phyloP scores from a whole-genome alignment of 1,140 invertebrate species.

The Platorchestia sp. region DNA sequence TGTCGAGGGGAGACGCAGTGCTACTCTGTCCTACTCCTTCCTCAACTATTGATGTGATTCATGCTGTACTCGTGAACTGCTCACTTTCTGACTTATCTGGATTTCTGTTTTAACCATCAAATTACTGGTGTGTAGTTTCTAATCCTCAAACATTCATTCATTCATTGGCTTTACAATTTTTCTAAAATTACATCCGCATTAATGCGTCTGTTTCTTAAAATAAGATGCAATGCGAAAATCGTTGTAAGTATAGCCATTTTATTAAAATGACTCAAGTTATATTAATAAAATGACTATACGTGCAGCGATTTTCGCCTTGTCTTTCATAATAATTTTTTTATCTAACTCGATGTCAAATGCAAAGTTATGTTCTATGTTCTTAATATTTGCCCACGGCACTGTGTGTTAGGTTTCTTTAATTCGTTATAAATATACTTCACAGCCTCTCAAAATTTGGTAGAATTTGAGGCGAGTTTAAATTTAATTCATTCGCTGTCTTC shows the following conservation, averaged over 20 bases:
- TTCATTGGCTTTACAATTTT: not conserved
- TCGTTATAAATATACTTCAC: not conserved
- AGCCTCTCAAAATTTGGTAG: not conserved
- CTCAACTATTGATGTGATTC: not conserved
- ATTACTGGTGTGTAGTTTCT: not conserved
- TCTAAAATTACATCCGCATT: not conserved
- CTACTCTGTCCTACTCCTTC: not conserved
- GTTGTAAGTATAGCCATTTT: too few relatives aligned
- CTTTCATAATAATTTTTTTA: too few relatives aligned
- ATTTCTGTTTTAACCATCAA: not conserved
- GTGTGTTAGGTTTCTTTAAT: not conserved
- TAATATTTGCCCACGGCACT: not conserved
- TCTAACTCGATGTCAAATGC: too few relatives aligned
- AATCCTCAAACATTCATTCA: not conserved
- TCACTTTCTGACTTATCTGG: not conserved
- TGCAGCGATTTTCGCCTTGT: too few relatives aligned
- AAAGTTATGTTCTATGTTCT: not conserved
- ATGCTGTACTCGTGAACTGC: not conserved
- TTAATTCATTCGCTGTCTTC: not conserved
- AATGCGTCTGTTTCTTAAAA: too few relatives aligned
- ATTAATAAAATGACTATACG: too few relatives aligned
- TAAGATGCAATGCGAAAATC: too few relatives aligned
- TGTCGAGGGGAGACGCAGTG: conserved; percentile 23
- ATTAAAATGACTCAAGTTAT: too few relatives aligned
- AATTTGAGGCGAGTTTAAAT: not conserved